A percentile compares a stretch with the other conserved stretches of the same genome.
phyloP scores from a whole-genome alignment of 35 echinoderm and acorn worm genomes.

The Strongylocentrotus purpuratus region DNA sequence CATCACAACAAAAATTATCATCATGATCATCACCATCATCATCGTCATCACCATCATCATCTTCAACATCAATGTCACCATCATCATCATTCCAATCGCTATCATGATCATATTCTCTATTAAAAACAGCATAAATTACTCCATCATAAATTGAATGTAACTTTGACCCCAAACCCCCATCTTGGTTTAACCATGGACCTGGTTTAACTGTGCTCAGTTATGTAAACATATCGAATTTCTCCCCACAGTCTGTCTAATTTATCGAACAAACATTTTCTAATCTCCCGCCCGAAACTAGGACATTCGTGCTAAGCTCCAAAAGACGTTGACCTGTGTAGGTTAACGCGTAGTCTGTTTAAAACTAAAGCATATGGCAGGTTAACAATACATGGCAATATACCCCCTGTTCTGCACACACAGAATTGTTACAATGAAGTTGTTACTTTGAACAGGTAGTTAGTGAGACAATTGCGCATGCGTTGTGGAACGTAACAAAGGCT shows the following conservation, averaged over 20 bases:
- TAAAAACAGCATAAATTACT: background rate
- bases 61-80: slow-evolving; percentile 31
- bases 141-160: background rate
- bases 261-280: background rate
- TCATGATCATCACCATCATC: background rate
- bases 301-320: background rate
- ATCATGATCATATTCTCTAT: too few species aligned
- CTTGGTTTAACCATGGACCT: background rate
- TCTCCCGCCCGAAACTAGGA: background rate
- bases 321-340: background rate
- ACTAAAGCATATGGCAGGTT: background rate
- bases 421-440: background rate
- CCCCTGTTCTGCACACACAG: background rate
- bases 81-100: too few species aligned
- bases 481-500: background rate
- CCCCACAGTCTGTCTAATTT: background rate
- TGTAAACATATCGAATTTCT: background rate
- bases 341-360: background rate
- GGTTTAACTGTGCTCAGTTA: background rate
- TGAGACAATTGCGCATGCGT: slow-evolving; percentile 13
- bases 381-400: background rate
- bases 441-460: background rate
- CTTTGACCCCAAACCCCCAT: background rate
- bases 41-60: slow-evolving; percentile 28
- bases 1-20: background rate